Conservation (phyloP, 2,113 vertebrate species). For the Oncorhynchus nerka region DNA sequence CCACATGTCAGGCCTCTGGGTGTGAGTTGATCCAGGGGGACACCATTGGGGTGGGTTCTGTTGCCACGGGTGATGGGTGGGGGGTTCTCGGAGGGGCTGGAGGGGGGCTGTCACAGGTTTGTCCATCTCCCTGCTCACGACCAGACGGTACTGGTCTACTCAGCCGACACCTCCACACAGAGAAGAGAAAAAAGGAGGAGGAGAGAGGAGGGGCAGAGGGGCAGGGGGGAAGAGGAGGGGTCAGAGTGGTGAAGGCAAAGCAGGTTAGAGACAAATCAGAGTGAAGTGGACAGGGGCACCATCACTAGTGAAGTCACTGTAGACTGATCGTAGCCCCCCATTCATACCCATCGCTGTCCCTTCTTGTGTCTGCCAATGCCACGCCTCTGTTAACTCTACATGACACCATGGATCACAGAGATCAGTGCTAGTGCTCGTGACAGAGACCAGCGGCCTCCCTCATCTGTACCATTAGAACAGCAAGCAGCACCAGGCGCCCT, state of each 20-base stretch:
- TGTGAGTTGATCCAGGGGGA: conserved; percentile 65
- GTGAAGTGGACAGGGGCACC: conserved; percentile 9
- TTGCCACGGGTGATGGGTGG: conserved; percentile 31
- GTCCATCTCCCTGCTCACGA: conserved; percentile 31
- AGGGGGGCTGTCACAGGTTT: conserved; percentile 15
- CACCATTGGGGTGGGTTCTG: conserved; percentile 33
- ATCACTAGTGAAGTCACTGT: not conserved
- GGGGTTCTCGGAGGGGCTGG: conserved; percentile 15
- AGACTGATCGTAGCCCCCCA: not conserved
- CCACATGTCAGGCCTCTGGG: conserved; percentile 31
- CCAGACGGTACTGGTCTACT: not conserved
- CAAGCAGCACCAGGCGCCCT: conserved; percentile 8
- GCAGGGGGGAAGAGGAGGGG: not conserved
- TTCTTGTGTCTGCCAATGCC: conserved; percentile 5
- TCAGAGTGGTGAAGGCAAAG: not conserved
- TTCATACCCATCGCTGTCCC: not conserved
- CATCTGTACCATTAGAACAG: conserved; percentile 9
- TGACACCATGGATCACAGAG: conserved; percentile 18
- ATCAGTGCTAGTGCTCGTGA: conserved; percentile 21
- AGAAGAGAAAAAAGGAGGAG: not conserved
- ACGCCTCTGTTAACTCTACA: conserved; percentile 26
- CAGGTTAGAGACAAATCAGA: conserved; percentile 3
- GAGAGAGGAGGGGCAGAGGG: not conserved
- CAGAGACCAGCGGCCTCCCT: conserved; percentile 15
- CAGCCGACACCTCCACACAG: not conserved